Conservation (phyloP, 2,797 vertebrate genomes). For the Ambastaia sidthimunki region DNA sequence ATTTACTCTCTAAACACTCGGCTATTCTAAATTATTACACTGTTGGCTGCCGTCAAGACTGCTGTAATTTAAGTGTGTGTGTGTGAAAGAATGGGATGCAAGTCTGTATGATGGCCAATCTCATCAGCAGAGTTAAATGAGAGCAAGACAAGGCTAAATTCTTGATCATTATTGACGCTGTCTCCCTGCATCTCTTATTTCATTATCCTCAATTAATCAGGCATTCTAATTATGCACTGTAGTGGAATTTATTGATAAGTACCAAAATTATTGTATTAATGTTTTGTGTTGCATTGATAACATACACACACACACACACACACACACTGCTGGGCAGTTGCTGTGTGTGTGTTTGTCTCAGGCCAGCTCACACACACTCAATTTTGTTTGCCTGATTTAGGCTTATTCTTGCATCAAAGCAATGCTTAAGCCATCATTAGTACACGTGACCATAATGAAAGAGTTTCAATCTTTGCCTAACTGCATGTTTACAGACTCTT, state of each 20-base stretch:
- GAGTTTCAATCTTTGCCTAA: conserved; percentile 52
- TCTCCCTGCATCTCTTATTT: conserved; percentile 72
- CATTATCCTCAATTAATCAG: conserved; percentile 78
- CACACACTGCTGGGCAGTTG: no score
- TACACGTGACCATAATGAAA: conserved; percentile 72
- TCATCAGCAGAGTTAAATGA: conserved; percentile 59
- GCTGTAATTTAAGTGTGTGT: conserved; percentile 60
- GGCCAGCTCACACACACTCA: conserved; percentile 58
- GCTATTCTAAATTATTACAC: conserved; percentile 75
- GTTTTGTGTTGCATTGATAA: conserved; percentile 69
- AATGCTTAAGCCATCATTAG: conserved; percentile 76
- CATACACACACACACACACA: no score
- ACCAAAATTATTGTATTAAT: conserved; percentile 78
- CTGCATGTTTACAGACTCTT: conserved; percentile 17
- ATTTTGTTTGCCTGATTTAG: conserved; percentile 75
- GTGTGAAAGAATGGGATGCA: conserved; percentile 34
- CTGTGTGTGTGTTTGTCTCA: conserved; percentile 54
- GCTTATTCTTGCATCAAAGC: conserved; percentile 73
- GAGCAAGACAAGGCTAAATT: conserved; percentile 59
- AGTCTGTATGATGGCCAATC: conserved; percentile 54
- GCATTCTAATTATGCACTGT: conserved; percentile 76
- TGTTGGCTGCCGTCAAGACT: conserved; percentile 59
- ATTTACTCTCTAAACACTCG: conserved; percentile 72
- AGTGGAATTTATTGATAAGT: conserved; percentile 72
- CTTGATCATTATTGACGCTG: conserved; percentile 67